phyloP scores from a whole-genome alignment of 1,140 invertebrate genomes.

The Mya arenaria region DNA sequence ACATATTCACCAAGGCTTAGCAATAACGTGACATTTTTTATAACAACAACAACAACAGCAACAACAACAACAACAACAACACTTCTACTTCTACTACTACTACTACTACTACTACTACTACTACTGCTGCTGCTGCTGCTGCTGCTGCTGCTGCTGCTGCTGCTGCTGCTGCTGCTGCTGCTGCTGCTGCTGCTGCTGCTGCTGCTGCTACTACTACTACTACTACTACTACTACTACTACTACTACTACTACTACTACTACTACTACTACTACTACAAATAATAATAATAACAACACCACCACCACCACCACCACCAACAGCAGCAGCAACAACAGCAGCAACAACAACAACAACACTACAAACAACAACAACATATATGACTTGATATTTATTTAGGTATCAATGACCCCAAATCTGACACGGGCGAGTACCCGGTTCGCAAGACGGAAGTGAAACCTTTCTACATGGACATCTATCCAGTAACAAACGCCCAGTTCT shows the following conservation, averaged over 20 bases:
- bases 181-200: too few species aligned
- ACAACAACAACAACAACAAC: too few species aligned
- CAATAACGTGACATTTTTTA: too few species aligned
- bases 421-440: constrained; percentile 76
- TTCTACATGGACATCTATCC: constrained; percentile 76
- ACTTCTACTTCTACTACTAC: too few species aligned
- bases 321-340: not conserved
- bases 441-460: constrained; percentile 64
- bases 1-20: too few species aligned
- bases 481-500: constrained; percentile 75
- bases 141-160: too few species aligned
- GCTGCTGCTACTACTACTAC: not conserved
- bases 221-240: not conserved
- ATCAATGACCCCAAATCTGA: constrained; percentile 70
- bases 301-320: not conserved
- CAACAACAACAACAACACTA: not conserved
- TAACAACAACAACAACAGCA: too few species aligned
- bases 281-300: not conserved
- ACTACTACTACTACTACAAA: not conserved
- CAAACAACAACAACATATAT: not conserved
- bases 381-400: constrained; percentile 46
- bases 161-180: too few species aligned
- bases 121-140: too few species aligned
- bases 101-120: too few species aligned
- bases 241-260: not conserved